Percentiles rank a stretch among this genome's conserved stretches.
Conservation (phyloP, 2,797 vertebrate genomes). For the Peromyscus melanophrys region DNA sequence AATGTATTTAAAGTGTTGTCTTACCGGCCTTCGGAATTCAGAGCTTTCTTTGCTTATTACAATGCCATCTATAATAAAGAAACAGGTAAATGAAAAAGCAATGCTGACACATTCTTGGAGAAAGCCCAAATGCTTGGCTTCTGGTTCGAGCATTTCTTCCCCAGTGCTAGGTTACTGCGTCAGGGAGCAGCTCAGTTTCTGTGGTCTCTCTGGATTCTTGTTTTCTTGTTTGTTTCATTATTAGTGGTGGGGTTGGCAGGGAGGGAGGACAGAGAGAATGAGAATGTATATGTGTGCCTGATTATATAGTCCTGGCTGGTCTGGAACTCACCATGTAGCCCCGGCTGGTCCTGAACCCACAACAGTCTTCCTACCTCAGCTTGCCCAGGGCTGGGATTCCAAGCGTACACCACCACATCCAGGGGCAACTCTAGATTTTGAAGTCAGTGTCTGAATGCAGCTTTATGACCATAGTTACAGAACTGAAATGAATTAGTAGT, state of each 20-base stretch:
- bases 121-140: background rate
- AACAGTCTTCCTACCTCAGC: background rate
- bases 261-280: background rate
- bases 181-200: slow-evolving; percentile 14
- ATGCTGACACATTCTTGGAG: background rate
- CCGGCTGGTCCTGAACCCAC: background rate
- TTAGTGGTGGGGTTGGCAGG: background rate
- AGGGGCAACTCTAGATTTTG: background rate
- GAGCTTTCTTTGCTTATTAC: slow-evolving; percentile 95
- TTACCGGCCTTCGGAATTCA: slow-evolving; percentile 93
- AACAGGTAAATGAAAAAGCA: slow-evolving; percentile 89
- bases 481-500: background rate
- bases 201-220: background rate
- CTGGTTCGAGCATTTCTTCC: background rate
- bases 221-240: background rate
- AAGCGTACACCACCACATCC: background rate
- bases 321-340: background rate
- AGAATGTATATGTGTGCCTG: background rate
- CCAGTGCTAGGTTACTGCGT: background rate
- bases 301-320: background rate
- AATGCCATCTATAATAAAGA: slow-evolving; percentile 94
- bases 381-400: background rate
- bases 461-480: background rate
- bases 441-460: background rate
- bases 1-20: slow-evolving; percentile 93